Evolutionary conservation across 2,888 invertebrate species (phyloP), one percentile per base, ranked within the genome.

Genomic region (Caenorhabditis sinica): DNA sequence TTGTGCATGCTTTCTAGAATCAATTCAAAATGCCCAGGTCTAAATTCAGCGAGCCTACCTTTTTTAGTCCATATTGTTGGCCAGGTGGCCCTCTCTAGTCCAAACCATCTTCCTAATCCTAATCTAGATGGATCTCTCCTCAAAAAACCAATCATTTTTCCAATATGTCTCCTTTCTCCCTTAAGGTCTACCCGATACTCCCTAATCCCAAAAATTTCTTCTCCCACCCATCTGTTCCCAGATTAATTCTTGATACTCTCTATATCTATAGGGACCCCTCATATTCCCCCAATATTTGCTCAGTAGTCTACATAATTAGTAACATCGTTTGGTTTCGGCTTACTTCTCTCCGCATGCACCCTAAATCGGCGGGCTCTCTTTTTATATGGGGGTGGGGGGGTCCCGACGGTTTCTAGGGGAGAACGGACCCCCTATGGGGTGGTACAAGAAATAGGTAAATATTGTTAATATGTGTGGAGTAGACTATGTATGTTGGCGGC

Each of bases 251-350:
- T 80, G 80, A 80, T 80, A 80, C 72, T 80, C 80, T 69, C 33
- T 65, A 9, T 49, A 40, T 49, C 45, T n/a, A 49, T 49, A 49
- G 40, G 28, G 15, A 43, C 30, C n/a, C n/a, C 17, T 58, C 63
- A 6, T 30, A 13, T 5, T 20, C 56, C 28, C 63, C 36, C 80
- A 80, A 80, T 80, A 80, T 80, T 80, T 80, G 80, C 25, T 72
- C 80, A 80, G 58, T 58, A 33, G 72, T 53, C 49, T 45, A 72
- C 40, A 69, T 80, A 80, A 80, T 80, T 80, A 80, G 80, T 80
- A 80, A 80, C 80, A 80, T 80, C 80, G 80, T 80, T 80, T 80
- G 80, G 80, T 80, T 80, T 80, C 80, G 80, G 80, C 80, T 80
- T 80, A 80, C 80, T 56, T 20, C 49, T 20, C 6, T 15, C 56